phyloP scores from a whole-genome alignment of 2,797 vertebrate species.

The Mastacembelus armatus region DNA sequence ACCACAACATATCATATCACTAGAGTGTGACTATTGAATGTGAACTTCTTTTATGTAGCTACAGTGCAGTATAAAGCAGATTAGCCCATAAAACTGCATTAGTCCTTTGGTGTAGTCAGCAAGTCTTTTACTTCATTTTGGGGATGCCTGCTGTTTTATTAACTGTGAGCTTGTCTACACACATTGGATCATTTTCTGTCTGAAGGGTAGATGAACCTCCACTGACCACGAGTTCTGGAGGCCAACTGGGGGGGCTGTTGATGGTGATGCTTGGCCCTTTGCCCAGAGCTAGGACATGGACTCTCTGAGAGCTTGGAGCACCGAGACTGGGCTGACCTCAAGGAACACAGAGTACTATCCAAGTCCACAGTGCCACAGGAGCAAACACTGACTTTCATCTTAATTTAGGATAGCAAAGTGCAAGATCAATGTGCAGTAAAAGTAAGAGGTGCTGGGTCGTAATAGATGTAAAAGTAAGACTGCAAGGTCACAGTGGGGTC shows the following conservation, averaged over 20 bases:
- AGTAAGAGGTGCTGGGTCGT: constrained; percentile 12
- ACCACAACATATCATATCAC: neutral
- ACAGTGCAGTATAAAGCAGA: neutral
- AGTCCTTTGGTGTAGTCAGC: neutral
- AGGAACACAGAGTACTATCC: constrained; percentile 29
- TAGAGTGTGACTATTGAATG: neutral
- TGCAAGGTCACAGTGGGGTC: constrained; percentile 42
- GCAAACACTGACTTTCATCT: constrained; percentile 38
- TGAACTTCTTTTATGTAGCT: neutral
- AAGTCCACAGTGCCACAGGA: constrained; percentile 20
- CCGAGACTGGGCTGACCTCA: constrained; percentile 34
- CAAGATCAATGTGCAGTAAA: constrained; percentile 19
- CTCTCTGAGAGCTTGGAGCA: constrained; percentile 39
- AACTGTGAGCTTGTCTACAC: constrained; percentile 63
- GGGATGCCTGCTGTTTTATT: constrained; percentile 36
- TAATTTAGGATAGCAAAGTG: constrained; percentile 39
- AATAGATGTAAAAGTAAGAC: constrained; percentile 1
- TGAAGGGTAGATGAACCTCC: constrained; percentile 55
- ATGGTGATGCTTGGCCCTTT: constrained; percentile 52
- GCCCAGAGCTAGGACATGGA: constrained; percentile 42
- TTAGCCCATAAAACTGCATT: constrained; percentile 7
- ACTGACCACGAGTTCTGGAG: constrained; percentile 46
- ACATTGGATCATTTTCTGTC: constrained; percentile 63
- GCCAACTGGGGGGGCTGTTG: constrained; percentile 30
- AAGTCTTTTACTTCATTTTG: constrained; percentile 17